Percentiles rank a stretch among this genome's conserved stretches.
phyloP scores from a whole-genome alignment of 2,797 vertebrate genomes.

The Florisuga fusca region DNA sequence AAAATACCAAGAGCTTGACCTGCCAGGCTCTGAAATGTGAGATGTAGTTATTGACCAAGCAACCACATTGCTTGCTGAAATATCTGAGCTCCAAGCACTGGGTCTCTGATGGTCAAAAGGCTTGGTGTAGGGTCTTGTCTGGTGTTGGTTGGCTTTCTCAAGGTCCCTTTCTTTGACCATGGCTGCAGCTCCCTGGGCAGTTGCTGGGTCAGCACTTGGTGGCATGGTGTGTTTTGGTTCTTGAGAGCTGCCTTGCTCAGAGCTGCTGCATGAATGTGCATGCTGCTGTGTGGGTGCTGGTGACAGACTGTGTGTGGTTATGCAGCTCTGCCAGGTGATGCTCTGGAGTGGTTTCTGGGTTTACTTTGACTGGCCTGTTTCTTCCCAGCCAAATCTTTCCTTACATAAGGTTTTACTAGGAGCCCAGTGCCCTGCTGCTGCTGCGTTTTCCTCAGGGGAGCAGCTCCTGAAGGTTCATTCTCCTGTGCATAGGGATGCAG shows the following conservation, averaged over 20 bases:
- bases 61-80: background rate
- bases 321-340: background rate
- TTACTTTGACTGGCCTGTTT: background rate
- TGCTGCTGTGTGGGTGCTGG: accelerated
- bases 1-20: background rate
- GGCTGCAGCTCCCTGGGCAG: background rate
- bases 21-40: background rate
- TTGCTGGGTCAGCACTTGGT: background rate
- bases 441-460: background rate
- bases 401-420: background rate
- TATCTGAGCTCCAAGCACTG: background rate
- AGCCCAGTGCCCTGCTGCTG: accelerated
- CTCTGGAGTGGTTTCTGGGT: background rate
- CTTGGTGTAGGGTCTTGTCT: background rate
- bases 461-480: background rate
- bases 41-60: background rate
- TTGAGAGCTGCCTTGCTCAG: background rate
- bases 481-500: background rate
- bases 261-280: accelerated
- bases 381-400: background rate
- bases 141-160: background rate
- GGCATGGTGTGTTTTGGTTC: background rate
- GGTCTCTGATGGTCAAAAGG: background rate
- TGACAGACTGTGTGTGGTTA: background rate
- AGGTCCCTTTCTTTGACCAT: background rate